These are phyloP conservation scores for Nemopilema nomurai DNA, from an alignment of 30 jellyfish, hydroid and myxozoan species.

Conservation along the genomic window DNA sequence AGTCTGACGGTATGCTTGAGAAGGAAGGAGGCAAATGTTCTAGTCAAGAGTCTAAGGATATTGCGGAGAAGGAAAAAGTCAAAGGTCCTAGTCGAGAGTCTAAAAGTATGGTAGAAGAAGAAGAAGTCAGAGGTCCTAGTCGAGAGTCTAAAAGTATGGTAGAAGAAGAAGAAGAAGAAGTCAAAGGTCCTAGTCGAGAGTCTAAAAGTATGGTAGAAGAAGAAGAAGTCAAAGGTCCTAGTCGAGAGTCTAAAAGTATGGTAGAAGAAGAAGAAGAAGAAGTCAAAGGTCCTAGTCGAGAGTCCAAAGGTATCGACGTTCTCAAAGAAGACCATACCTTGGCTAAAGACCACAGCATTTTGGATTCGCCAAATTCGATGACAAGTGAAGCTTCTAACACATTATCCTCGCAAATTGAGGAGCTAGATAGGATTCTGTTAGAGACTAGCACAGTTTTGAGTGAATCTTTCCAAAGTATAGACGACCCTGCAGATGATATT, in stretches of 20 bases:
- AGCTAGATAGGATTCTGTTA: constrained; percentile 33
- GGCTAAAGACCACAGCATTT: not conserved
- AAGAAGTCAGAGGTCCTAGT: not conserved
- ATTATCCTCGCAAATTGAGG: constrained; percentile 49
- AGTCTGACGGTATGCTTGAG: not conserved
- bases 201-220: not conserved
- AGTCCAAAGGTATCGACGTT: not conserved
- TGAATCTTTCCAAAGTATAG: not conserved
- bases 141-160: not conserved
- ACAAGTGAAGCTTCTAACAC: not conserved
- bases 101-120: not conserved
- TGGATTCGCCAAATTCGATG: not conserved
- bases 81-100: not conserved
- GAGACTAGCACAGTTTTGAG: constrained; percentile 46
- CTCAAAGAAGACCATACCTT: not conserved
- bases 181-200: not conserved
- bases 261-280: not conserved
- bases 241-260: not conserved
- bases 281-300: not conserved
- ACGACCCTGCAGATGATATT: not conserved
- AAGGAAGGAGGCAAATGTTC: not conserved
- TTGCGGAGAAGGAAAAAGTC: not conserved
- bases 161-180: not conserved
- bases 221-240: not conserved
- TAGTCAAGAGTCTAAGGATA: not conserved